Evolutionary conservation across 2,888 invertebrate species (phyloP), one percentile per base, ranked within the genome.

Genomic region (Leucophora obtusa): DNA sequence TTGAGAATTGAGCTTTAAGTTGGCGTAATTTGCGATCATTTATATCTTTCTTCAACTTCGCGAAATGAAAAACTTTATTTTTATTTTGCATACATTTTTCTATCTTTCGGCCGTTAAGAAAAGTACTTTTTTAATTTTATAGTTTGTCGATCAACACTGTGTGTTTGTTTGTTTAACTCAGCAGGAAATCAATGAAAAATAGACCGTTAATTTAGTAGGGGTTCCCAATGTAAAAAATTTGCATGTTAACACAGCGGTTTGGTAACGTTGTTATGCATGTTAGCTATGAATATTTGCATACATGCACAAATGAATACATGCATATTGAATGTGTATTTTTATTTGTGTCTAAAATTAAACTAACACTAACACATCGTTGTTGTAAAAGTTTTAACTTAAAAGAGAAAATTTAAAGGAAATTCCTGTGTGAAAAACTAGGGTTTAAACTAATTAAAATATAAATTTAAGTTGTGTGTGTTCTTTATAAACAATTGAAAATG

Each of bases 161-260:
- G 24, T 35, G 14, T 14, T 38, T 2, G 38, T 63, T 58, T 53
- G 58, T 58, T 65, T 47, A 63, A 43, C 51, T 69, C 63, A 47
- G 69, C 73, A 74, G 79, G 79, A 74, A 69, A 74, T 79, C 73
- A 73, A 47, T 59, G 79, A 65, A 65, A 79, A 60, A 72, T 69
- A 69, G 73, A 58, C 63, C 69, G 54, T 78, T 69, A 69, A 73
- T 79, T 79, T 58, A 58, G 18, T 53, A 33, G 54, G 59, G 66
- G 51, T 62, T 75, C 35, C 17, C 18, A 50, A 62, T 33, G 35
- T 9, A 75, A 54, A 53, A 60, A 43, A 63, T 35, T 35, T 70
- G 17, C 70, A 59, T 21, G 43, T 53, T 70, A 70, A 43, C 33
- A 47, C 47, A 50, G 33, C 33, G n/a, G 15, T 54, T 75, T 47